Evolutionary conservation across 2,888 invertebrate genomes (phyloP), one percentile per base, ranked within the genome.

Genomic region (Drosophila mulleri): DNA sequence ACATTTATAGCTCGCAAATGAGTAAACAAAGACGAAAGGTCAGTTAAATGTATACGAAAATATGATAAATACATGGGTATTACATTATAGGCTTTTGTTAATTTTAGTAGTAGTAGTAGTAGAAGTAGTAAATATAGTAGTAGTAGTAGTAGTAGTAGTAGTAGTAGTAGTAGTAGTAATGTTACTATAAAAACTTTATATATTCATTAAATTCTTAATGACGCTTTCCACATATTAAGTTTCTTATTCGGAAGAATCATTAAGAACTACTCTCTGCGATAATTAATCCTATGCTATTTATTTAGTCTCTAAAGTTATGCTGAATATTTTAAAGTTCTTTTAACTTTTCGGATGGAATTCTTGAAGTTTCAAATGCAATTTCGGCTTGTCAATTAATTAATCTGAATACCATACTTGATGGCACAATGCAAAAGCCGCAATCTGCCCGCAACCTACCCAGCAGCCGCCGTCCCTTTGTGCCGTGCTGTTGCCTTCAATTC

Each of bases 371-470:
- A 45, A 68, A 32, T 32, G 12, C 7, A 47, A 67, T 42, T 58
- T 57, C 44, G 20, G 44, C 11, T 65, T 75, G 65, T 75, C 80
- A 87, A 87, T 84, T 82, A 87, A 84, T 72, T 60, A 42, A 52
- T 20, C 26, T 14, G 12, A 12, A 41, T 12, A 16, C 14, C 37
- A 16, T 20, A 23, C 20, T 50, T 23, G 8, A 39, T 50, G 32
- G 11, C 52, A 23, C 42, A 58, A 61, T 66, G 50, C n/a, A 18
- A 16, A 35, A n/a, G 39, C 23, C 37, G 37, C 29, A 29, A 29
- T 14, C 37, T 2, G 39, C 2, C 7, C 39, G 16, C 39, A 7
- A 6, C 6, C 16, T 39, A 7, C 8, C 39, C 39, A 23, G 52
- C 50, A 32, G 37, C 50, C 67, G 16, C 58, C 68, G 41, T 41